Base-by-base conservation (phyloP, 1,140 invertebrate genomes). In the Zaprionus africanus region DNA sequence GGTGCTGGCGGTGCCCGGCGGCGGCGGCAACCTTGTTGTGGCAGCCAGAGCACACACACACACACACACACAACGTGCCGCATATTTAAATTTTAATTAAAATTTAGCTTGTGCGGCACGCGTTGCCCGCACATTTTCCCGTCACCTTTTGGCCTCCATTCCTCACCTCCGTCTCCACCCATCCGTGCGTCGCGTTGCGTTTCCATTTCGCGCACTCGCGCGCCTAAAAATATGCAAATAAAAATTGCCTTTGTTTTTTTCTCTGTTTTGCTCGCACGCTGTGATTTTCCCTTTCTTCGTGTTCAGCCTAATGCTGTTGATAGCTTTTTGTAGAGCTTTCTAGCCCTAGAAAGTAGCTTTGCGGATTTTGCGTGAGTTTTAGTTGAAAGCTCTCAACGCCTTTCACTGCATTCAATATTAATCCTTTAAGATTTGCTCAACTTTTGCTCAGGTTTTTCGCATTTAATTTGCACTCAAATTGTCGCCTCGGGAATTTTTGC, bases 1-100 rank as follows among this genome's bases (percentile, higher is more conserved):
- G 41, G 41, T 46, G 38, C 38, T 41, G 38, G 15, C 38, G 38
- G 17, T 49, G 17, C 2, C 15, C 22, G 36, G 1, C 22, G 59
- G n/a, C 46, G 11, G 28, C 36, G 54, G 66, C 34, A 60, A 72
- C 43, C 79, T 80, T 71, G 70, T 76, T 58, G 76, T 79, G 69
- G 60, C 79, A 87, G 72, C 58, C 15, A 17, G 6, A 17, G 41
- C 11, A 38, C 36, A 38, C 36, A 15, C 38, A 22, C 22, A 22
- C 22, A n/a, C 11, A 38, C 36, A 38, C 36, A 17, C 41, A 78
- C 80, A 87, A 77, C 66, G 70, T 34, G 84, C 68, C 81, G 83
- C 83, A 87, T 83, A 87, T 87, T 87, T 87, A 88, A 87, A 87
- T 88, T 87, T 87, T 87, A 88, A 87, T 87, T 87, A 87, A 88